A percentile compares a stretch with the other conserved stretches of the same genome.
phyloP scores from a whole-genome alignment of 2,888 invertebrate genomes.

The Eumerus sabulonum region DNA sequence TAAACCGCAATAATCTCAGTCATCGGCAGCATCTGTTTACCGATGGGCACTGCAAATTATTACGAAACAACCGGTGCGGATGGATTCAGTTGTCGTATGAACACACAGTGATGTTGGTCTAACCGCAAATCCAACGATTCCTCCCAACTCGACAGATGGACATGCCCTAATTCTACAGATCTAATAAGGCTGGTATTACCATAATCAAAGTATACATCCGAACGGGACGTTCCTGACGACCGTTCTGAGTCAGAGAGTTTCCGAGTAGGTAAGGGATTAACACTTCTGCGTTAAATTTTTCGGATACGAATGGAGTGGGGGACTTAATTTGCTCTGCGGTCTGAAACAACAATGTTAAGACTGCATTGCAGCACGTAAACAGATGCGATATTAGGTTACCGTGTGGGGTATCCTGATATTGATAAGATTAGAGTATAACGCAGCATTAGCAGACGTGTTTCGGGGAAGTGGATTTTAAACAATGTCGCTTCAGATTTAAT shows the following conservation, averaged over 20 bases:
- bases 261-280: conserved; percentile 28
- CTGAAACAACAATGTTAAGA: conserved; percentile 2
- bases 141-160: conserved; percentile 29
- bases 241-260: too few species aligned
- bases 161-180: conserved; percentile 38
- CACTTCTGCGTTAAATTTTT: conserved; percentile 30
- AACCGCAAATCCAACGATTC: conserved; percentile 38
- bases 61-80: conserved; percentile 9
- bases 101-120: conserved; percentile 14
- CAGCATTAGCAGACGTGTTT: conserved; percentile 10
- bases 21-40: conserved; percentile 25
- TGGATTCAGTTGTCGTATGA: neutral
- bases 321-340: too few species aligned
- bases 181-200: conserved; percentile 20
- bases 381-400: neutral
- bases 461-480: neutral
- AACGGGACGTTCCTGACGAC: neutral
- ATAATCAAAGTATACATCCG: conserved; percentile 33
- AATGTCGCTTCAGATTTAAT: too few species aligned
- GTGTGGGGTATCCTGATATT: conserved; percentile 16
- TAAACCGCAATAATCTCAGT: conserved; percentile 17
- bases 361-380: conserved; percentile 13
- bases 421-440: conserved; percentile 40
- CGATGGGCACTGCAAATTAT: conserved; percentile 31
- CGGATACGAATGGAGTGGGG: neutral